Evolutionary conservation across 2,797 vertebrate species (phyloP).

Genomic region (Macroramphosus scolopax): DNA sequence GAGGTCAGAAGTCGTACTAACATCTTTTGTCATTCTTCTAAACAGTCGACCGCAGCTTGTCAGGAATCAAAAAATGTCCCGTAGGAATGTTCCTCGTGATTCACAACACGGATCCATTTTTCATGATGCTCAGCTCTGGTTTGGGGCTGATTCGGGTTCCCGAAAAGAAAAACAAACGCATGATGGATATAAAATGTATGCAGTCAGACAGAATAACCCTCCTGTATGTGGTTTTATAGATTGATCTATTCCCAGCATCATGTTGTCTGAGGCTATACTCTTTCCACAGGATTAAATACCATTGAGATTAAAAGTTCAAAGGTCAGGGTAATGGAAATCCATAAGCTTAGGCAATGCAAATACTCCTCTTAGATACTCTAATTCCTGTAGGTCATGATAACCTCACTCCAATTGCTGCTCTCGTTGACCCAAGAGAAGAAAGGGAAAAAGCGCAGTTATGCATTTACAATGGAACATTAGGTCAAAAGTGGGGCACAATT

Average conservation of each 20-base stretch:
- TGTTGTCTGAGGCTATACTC: conserved; percentile 38
- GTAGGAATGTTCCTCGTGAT: conserved; percentile 8
- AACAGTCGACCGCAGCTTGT: too few species aligned
- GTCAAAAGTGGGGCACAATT: too few species aligned
- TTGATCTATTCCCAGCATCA: too few species aligned
- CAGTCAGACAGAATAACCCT: too few species aligned
- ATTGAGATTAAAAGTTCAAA: conserved; percentile 62
- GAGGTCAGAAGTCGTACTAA: conserved; percentile 22
- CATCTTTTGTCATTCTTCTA: too few species aligned
- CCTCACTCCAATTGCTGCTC: too few species aligned
- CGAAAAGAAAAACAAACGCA: neutral
- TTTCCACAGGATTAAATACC: conserved; percentile 63
- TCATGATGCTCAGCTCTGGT: conserved; percentile 18
- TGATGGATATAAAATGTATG: conserved; percentile 2
- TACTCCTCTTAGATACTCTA: conserved; percentile 44
- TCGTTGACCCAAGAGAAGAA: too few species aligned
- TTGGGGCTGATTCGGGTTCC: too few species aligned
- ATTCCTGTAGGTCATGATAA: conserved; percentile 42
- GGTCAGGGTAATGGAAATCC: conserved; percentile 62
- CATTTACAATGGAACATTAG: too few species aligned
- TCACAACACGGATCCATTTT: conserved; percentile 18
- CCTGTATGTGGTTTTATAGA: too few species aligned
- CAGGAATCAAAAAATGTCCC: conserved; percentile 12
- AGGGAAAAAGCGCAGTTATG: too few species aligned
- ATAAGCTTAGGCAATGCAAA: conserved; percentile 51